Percentiles rank a stretch among this genome's conserved stretches.
Conservation (phyloP, 2,888 invertebrate genomes). For the Drosophila limbata region DNA sequence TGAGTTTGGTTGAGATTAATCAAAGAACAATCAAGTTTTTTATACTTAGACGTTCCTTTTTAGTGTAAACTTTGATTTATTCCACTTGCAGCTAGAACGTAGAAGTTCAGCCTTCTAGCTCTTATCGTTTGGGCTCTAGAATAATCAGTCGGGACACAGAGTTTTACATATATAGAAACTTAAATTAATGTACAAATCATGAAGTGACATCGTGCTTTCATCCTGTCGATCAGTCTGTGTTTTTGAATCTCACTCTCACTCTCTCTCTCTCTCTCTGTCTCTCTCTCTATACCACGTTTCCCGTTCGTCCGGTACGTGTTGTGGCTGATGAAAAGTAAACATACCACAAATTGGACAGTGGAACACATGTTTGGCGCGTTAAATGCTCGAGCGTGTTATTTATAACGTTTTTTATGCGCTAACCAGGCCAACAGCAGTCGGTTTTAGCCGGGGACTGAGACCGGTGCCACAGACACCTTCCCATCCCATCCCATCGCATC, state of each 20-base stretch:
- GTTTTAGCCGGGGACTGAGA: conserved; percentile 18
- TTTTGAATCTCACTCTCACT: not conserved
- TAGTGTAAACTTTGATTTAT: too few relatives aligned
- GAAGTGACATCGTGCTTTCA: not conserved
- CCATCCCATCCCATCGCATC: conserved; percentile 36
- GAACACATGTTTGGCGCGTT: conserved; percentile 83
- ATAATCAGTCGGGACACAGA: not conserved
- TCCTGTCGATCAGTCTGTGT: not conserved
- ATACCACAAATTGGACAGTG: conserved; percentile 81
- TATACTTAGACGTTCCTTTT: too few relatives aligned
- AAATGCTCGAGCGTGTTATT: conserved; percentile 81
- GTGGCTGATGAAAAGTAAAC: conserved; percentile 76
- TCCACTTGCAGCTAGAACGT: too few relatives aligned
- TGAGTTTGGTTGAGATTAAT: too few relatives aligned
- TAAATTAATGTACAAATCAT: not conserved
- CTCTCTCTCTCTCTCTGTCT: not conserved
- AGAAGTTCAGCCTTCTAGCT: too few relatives aligned
- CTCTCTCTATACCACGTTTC: not conserved
- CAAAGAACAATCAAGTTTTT: too few relatives aligned
- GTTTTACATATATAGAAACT: not conserved
- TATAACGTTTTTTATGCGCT: conserved; percentile 77
- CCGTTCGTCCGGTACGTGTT: conserved; percentile 14
- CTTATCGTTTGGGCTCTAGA: not conserved
- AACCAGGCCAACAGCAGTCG: conserved; percentile 53
- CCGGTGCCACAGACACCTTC: conserved; percentile 52